Percentiles rank a stretch among this genome's conserved stretches.
Evolutionary conservation across 2,113 vertebrate genomes (phyloP).

Genomic region (Lepisosteus osseus): DNA sequence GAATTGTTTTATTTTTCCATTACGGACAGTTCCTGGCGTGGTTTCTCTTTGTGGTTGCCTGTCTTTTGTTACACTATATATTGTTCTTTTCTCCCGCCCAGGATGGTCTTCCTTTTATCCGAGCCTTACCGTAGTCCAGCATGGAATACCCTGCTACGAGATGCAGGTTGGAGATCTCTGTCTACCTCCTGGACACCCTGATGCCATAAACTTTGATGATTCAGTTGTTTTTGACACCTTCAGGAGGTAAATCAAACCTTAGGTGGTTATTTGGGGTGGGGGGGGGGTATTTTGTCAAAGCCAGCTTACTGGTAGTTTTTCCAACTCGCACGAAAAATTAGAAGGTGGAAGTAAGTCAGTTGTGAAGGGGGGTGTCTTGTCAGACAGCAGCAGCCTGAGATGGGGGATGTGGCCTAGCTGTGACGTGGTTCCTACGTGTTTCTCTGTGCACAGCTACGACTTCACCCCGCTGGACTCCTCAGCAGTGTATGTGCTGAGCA

Average conservation of each 20-base stretch:
- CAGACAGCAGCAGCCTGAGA: too few species aligned
- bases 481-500: conserved; percentile 96
- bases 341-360: too few species aligned
- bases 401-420: too few species aligned
- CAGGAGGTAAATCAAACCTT: conserved; percentile 79
- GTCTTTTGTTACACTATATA: not conserved
- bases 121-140: conserved; percentile 96
- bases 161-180: conserved; percentile 92
- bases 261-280: too few species aligned
- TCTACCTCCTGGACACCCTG: conserved; percentile 96
- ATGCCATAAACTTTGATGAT: conserved; percentile 98
- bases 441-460: conserved; percentile 75
- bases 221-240: conserved; percentile 99
- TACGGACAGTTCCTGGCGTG: not conserved
- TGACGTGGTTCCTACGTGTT: conserved; percentile 7
- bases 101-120: conserved; percentile 98
- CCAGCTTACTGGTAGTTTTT: too few species aligned
- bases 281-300: too few species aligned
- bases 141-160: conserved; percentile 98
- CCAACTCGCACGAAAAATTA: too few species aligned
- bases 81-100: conserved; percentile 42
- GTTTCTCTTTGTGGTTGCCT: conserved; percentile 11
- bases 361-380: too few species aligned
- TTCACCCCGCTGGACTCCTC: conserved; percentile 97
- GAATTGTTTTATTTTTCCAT: too few species aligned